phyloP scores from a whole-genome alignment of 2,888 invertebrate genomes.

The Lithodes maja region DNA sequence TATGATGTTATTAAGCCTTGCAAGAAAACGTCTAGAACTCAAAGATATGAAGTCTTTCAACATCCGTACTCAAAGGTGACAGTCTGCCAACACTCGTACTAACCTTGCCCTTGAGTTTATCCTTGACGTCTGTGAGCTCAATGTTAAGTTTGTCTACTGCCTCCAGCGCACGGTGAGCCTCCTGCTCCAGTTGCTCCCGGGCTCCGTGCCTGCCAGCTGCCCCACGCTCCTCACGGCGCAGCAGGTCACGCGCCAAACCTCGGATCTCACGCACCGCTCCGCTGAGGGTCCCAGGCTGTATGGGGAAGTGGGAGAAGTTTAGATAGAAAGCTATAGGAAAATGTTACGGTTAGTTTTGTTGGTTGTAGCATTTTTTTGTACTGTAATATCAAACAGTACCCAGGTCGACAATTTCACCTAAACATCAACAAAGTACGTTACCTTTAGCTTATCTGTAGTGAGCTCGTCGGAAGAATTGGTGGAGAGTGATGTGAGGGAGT shows the following conservation, averaged over 20 bases:
- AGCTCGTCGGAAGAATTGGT: slow-evolving; percentile 71
- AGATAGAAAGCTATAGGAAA: no score
- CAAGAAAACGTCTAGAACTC: no score
- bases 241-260: slow-evolving; percentile 75
- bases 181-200: slow-evolving; percentile 72
- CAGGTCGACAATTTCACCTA: background rate
- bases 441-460: slow-evolving; percentile 69
- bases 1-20: no score
- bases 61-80: no score
- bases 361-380: no score
- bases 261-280: slow-evolving; percentile 74
- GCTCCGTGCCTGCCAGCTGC: slow-evolving; percentile 78
- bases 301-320: no score
- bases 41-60: no score
- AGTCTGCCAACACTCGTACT: background rate
- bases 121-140: slow-evolving; percentile 78
- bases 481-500: slow-evolving; percentile 69
- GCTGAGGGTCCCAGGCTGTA: slow-evolving; percentile 65
- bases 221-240: slow-evolving; percentile 75
- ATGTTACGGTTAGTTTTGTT: no score
- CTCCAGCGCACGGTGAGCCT: slow-evolving; percentile 74
- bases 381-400: no score
- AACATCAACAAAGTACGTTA: slow-evolving; percentile 6
- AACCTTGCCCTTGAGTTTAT: slow-evolving; percentile 69
- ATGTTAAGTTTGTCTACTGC: slow-evolving; percentile 78